phyloP scores from a whole-genome alignment of 2,888 invertebrate genomes.

The Cataglyphis livida region DNA sequence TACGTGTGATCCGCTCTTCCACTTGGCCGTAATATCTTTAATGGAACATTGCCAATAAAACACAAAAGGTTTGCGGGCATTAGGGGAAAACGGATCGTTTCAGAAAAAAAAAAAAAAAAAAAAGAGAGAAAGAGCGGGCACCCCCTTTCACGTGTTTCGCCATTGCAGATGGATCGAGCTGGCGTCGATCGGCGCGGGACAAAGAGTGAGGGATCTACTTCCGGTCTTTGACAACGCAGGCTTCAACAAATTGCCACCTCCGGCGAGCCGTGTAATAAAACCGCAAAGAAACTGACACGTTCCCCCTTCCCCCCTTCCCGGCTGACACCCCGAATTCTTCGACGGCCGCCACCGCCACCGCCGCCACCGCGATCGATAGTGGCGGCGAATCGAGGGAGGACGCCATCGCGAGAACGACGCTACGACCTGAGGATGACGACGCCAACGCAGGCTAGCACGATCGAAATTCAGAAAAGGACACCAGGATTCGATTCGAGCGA shows the following conservation, averaged over 20 bases:
- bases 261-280: slow-evolving; percentile 92
- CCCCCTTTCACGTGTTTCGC: slow-evolving; percentile 58
- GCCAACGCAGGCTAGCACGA: slow-evolving; percentile 34
- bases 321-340: slow-evolving; percentile 51
- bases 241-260: slow-evolving; percentile 93
- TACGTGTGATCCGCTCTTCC: slow-evolving; percentile 29
- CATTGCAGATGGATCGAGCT: slow-evolving; percentile 87
- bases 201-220: slow-evolving; percentile 90
- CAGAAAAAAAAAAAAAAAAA: slow-evolving; percentile 5
- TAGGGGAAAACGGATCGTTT: slow-evolving; percentile 35
- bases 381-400: slow-evolving; percentile 43
- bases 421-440: slow-evolving; percentile 35
- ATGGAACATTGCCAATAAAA: slow-evolving; percentile 55
- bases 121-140: background rate
- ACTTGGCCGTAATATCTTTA: slow-evolving; percentile 52
- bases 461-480: slow-evolving; percentile 40
- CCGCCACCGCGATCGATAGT: slow-evolving; percentile 37
- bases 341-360: slow-evolving; percentile 30
- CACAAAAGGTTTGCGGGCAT: slow-evolving; percentile 48
- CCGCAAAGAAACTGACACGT: slow-evolving; percentile 86
- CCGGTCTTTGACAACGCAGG: slow-evolving; percentile 95
- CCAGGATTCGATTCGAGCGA: background rate
- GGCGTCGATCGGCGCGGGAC: slow-evolving; percentile 88
- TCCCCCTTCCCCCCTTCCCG: slow-evolving; percentile 41
- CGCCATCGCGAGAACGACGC: slow-evolving; percentile 40